Percentiles rank a stretch among this genome's conserved stretches.
Evolutionary conservation across 2,797 vertebrate species (phyloP).

Genomic region (Chlorospingus semifuscus): DNA sequence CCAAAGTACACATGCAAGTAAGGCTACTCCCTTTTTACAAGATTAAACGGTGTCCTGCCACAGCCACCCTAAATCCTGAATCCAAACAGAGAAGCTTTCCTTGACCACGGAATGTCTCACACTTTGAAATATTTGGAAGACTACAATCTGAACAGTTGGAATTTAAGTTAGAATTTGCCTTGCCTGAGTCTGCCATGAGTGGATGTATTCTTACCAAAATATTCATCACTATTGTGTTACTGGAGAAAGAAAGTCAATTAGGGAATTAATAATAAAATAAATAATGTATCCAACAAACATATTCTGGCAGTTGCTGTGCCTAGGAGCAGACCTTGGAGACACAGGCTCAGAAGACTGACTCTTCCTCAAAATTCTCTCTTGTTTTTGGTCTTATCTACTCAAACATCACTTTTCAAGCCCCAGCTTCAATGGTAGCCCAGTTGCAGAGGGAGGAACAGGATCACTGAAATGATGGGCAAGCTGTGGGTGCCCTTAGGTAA

Average conservation of each 20-base stretch:
- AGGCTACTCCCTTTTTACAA: not conserved
- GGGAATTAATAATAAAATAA: not conserved
- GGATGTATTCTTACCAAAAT: not conserved
- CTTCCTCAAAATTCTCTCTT: not conserved
- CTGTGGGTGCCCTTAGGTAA: not conserved
- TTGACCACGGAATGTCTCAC: not conserved
- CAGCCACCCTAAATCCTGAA: not conserved
- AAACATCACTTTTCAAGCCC: not conserved
- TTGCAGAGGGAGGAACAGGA: not conserved
- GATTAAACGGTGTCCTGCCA: not conserved
- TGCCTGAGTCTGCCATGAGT: not conserved
- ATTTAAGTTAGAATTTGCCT: not conserved
- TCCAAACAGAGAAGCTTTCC: not conserved
- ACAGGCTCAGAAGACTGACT: not conserved
- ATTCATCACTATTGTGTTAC: not conserved
- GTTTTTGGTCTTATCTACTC: not conserved
- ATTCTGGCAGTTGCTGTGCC: not conserved
- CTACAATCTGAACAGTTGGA: not conserved
- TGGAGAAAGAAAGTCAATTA: not conserved
- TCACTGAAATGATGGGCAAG: not conserved
- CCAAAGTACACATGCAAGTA: not conserved
- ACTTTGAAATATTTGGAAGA: not conserved
- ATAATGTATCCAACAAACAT: not conserved
- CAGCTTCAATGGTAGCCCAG: not conserved
- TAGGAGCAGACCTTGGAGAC: not conserved